A percentile compares a stretch with the other conserved stretches of the same genome.
Conservation (phyloP, 53 echinoderm and acorn worm genomes). For the Crossaster papposus region DNA sequence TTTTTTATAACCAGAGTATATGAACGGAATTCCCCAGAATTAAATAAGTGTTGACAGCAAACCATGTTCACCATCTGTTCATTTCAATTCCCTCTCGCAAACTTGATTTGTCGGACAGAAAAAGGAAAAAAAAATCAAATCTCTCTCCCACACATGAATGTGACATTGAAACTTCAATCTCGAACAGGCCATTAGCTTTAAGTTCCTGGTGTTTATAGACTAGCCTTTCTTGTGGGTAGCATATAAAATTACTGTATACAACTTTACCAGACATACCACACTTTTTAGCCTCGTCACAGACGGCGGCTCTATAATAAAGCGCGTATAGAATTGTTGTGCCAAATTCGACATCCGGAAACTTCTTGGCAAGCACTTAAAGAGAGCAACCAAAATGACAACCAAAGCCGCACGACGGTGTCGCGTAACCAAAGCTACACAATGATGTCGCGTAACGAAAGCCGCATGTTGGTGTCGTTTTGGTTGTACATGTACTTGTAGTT, state of each 20-base stretch:
- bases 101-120: not conserved
- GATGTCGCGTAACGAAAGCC: too few relatives aligned
- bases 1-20: not conserved
- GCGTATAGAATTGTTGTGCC: too few relatives aligned
- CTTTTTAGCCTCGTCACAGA: too few relatives aligned
- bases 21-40: not conserved
- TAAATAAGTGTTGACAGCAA: not conserved
- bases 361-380: too few relatives aligned
- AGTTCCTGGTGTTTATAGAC: not conserved
- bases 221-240: not conserved
- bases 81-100: not conserved
- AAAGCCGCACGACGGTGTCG: too few relatives aligned
- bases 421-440: too few relatives aligned
- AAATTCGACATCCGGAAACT: too few relatives aligned
- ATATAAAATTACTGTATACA: not conserved
- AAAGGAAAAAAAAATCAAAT: not conserved
- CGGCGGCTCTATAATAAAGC: too few relatives aligned
- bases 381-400: too few relatives aligned
- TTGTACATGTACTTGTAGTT: too few relatives aligned
- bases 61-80: slow-evolving; percentile 8
- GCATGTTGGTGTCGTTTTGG: too few relatives aligned
- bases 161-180: not conserved
- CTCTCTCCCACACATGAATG: not conserved
- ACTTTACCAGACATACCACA: not conserved
- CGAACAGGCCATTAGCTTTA: not conserved